These are phyloP conservation scores for Philereme vetulata DNA, from an alignment of 2,888 invertebrate genomes.

Conservation along the genomic window DNA sequence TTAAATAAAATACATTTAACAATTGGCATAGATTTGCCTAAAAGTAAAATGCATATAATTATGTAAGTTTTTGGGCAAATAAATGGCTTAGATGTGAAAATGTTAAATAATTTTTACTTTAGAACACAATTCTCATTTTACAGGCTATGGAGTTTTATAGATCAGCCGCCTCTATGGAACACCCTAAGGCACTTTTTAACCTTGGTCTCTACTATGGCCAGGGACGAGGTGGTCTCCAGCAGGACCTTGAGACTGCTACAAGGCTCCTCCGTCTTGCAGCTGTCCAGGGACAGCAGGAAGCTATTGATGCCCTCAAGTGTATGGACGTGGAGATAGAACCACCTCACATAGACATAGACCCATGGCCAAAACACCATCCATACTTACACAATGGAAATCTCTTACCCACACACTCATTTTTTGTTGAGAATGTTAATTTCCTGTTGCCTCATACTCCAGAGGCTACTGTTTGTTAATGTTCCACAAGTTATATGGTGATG, in stretches of 20 bases:
- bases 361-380: constrained; percentile 49
- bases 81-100: too few species aligned
- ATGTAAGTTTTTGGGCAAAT: too few species aligned
- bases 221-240: constrained; percentile 84
- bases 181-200: constrained; percentile 87
- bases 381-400: constrained; percentile 50
- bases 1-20: too few species aligned
- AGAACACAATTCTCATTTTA: background rate
- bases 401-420: constrained; percentile 64
- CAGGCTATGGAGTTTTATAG: constrained; percentile 87
- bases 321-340: constrained; percentile 57
- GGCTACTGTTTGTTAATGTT: constrained; percentile 49
- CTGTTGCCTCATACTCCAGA: constrained; percentile 50
- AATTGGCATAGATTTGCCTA: too few species aligned
- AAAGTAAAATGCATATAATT: too few species aligned
- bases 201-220: constrained; percentile 87
- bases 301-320: constrained; percentile 77
- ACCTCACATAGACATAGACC: constrained; percentile 40
- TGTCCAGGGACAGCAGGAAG: constrained; percentile 84
- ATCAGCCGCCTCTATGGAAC: constrained; percentile 85
- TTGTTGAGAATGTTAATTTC: constrained; percentile 64
- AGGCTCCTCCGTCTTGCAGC: constrained; percentile 82
- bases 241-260: constrained; percentile 77
- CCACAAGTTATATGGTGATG: constrained; percentile 24
- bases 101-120: too few species aligned